Evolutionary conservation across 2,888 invertebrate species (phyloP).

Genomic region (Hypena proboscidalis): DNA sequence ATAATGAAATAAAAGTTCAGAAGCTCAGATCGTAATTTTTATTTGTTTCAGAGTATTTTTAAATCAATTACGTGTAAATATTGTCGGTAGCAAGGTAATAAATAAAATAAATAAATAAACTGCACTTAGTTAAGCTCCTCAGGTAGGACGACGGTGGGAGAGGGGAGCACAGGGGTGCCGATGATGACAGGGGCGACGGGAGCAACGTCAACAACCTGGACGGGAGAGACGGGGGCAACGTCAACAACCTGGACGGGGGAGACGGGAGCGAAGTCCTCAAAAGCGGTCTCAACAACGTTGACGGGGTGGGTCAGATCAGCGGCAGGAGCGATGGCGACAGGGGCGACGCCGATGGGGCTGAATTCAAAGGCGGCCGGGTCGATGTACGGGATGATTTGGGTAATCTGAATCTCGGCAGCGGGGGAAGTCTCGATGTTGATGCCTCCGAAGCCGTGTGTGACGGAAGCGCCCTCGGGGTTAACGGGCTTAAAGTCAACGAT

Average conservation of each 20-base stretch:
- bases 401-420: slow-evolving; percentile 39
- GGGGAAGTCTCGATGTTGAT: slow-evolving; percentile 17
- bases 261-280: slow-evolving; percentile 7
- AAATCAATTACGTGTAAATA: no score
- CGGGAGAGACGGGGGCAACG: slow-evolving; percentile 14
- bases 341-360: slow-evolving; percentile 10
- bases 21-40: no score
- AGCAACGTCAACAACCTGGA: slow-evolving; percentile 12
- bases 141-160: slow-evolving; percentile 11
- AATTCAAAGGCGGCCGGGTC: slow-evolving; percentile 29
- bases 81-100: no score
- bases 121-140: slow-evolving; percentile 10
- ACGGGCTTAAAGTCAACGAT: slow-evolving; percentile 41
- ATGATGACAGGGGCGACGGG: slow-evolving; percentile 23
- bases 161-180: slow-evolving; percentile 8
- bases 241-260: slow-evolving; percentile 16
- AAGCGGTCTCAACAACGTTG: slow-evolving; percentile 10
- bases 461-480: slow-evolving; percentile 35
- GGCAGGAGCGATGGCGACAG: slow-evolving; percentile 2
- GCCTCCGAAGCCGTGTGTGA: slow-evolving; percentile 16
- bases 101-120: no score
- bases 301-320: slow-evolving; percentile 11
- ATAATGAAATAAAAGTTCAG: no score
- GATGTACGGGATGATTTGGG: slow-evolving; percentile 51
- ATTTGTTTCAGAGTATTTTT: no score